A percentile compares a stretch with the other conserved stretches of the same genome.
Conservation (phyloP, 1,140 invertebrate species). For the Drosophila takahashii region DNA sequence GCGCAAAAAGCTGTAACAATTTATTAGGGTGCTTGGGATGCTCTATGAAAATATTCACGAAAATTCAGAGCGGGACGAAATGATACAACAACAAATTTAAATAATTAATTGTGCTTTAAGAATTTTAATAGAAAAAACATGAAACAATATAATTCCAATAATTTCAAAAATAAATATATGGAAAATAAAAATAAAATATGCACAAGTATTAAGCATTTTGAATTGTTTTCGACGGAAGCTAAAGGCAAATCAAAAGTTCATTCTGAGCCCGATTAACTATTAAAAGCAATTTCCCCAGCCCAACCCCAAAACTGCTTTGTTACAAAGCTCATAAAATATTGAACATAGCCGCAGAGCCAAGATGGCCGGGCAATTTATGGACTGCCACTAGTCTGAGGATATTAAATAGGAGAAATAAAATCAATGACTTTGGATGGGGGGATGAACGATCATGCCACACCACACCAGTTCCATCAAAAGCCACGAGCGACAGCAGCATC, state of each 20-base stretch:
- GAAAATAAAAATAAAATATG: background rate
- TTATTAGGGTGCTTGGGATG: constrained; percentile 3
- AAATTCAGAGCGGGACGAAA: background rate
- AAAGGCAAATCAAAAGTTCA: background rate
- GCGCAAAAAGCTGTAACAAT: background rate
- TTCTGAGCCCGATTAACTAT: constrained; percentile 5
- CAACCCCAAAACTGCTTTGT: constrained; percentile 14
- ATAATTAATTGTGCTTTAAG: background rate
- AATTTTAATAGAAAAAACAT: too few relatives aligned
- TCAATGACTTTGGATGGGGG: constrained; percentile 18
- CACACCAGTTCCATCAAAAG: constrained; percentile 40
- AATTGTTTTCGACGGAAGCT: background rate
- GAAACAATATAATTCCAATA: too few relatives aligned
- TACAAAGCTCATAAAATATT: constrained; percentile 39
- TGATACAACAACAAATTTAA: background rate
- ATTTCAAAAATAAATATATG: background rate
- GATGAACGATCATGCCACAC: background rate
- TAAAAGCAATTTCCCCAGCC: background rate
- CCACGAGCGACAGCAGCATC: constrained; percentile 36
- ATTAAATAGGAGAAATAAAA: constrained; percentile 71
- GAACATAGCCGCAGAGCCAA: constrained; percentile 2
- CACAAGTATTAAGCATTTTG: too few relatives aligned
- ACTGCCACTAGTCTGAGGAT: constrained; percentile 52
- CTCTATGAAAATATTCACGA: constrained; percentile 1
- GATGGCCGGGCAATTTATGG: constrained; percentile 56